These are phyloP conservation scores for Drosophila leonis DNA, from an alignment of 2,888 invertebrate genomes.

Conservation along the genomic window DNA sequence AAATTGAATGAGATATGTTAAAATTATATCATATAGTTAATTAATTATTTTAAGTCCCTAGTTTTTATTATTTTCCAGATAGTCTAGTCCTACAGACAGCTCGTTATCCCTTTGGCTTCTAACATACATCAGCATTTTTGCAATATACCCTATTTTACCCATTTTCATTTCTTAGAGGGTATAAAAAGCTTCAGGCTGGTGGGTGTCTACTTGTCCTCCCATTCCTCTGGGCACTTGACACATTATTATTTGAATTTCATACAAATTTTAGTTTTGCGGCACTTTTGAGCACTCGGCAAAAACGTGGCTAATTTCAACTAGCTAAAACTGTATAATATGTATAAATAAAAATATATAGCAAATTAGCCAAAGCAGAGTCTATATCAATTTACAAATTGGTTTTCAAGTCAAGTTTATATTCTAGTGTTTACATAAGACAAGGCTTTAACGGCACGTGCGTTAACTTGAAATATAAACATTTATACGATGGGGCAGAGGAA, in stretches of 20 bases:
- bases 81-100: not conserved
- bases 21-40: not conserved
- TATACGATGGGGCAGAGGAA: constrained; percentile 3
- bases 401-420: not conserved
- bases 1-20: not conserved
- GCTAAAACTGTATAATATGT: constrained; percentile 25
- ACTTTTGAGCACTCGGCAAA: constrained; percentile 19
- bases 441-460: constrained; percentile 15
- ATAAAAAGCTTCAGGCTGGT: not conserved
- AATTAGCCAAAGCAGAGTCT: constrained; percentile 11
- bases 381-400: constrained; percentile 12
- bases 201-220: not conserved
- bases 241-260: constrained; percentile 37
- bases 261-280: constrained; percentile 16
- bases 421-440: not conserved
- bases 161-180: not conserved
- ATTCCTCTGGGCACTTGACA: constrained; percentile 24
- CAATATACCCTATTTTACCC: not conserved
- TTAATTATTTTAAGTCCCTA: not conserved
- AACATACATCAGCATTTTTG: not conserved
- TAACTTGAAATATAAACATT: constrained; percentile 27
- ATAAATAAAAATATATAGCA: constrained; percentile 2
- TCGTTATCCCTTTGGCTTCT: not conserved
- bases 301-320: constrained; percentile 28
- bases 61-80: not conserved